Percentiles rank a stretch among this genome's conserved stretches.
Conservation (phyloP, 2,888 invertebrate species). For the Agrotis clavis region DNA sequence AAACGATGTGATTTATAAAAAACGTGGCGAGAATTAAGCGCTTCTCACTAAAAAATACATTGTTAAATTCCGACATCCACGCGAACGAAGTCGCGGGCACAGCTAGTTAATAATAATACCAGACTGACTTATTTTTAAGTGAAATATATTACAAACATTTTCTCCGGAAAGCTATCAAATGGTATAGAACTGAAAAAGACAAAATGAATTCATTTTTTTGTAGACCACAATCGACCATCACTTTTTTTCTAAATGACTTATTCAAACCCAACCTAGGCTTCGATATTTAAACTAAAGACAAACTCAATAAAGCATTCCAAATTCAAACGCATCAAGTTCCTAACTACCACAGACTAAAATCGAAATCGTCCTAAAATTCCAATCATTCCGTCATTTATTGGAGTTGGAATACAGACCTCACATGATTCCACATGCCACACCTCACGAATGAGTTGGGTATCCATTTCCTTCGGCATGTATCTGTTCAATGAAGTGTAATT, state of each 20-base stretch:
- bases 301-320: conserved; percentile 35
- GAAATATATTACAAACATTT: no score
- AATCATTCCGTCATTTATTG: conserved; percentile 49
- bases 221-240: no score
- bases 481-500: conserved; percentile 79
- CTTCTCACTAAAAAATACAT: no score
- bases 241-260: conserved; percentile 8
- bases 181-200: no score
- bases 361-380: conserved; percentile 46
- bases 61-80: no score
- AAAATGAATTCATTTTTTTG: background rate
- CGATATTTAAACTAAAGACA: conserved; percentile 8
- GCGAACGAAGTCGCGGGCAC: no score
- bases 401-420: conserved; percentile 53
- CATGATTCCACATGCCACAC: conserved; percentile 57
- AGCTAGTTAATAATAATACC: no score
- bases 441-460: conserved; percentile 65
- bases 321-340: conserved; percentile 39
- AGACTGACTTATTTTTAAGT: no score
- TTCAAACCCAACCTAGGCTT: conserved; percentile 6
- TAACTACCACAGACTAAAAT: conserved; percentile 20
- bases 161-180: no score
- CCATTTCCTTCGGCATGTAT: conserved; percentile 64
- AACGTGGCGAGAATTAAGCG: no score
- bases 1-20: no score